Evolutionary conservation across 2,888 invertebrate species (phyloP), one percentile per base, ranked within the genome.

Genomic region (Keiferia lycopersicella): DNA sequence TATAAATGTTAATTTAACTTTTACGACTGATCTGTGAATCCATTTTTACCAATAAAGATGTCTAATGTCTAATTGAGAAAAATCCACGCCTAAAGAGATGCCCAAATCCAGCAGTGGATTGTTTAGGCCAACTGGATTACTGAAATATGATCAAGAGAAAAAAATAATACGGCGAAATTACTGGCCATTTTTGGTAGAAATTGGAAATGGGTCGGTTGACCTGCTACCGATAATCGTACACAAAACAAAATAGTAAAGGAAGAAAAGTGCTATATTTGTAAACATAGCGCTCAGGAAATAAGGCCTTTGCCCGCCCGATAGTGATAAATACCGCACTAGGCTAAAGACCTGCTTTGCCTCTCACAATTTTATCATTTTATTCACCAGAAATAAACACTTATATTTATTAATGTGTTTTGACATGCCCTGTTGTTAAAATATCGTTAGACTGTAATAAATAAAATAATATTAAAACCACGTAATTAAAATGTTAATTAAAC

Each of bases 401-500:
- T 8, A 11, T 45, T n/a, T 11, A 45, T 45, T 45, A 45, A 45
- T 45, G 45, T 45, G n/a, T 45, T 41, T 45, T 45, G n/a, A 0
- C 22, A 11, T 22, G 12, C 3, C 26, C 14, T 11, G 10, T 22
- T 20, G 10, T 22, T 22, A 53, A 34, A 16, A 16, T 34, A 34
- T 56, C 56, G 16, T 8, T 26, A 34, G 26, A 56, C 30, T 56
- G 12, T 34, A 26, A 56, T 34, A 10, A 56, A 56, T 56, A 34
- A 56, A n/a, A 34, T 34, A 34, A 6, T 10, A 56, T 16, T 22
- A 22, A n/a, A 34, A n/a, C 0, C 12, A 45, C 45, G 20, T 20
- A 60, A 60, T 26, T 0, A 10, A 41, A 45, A 60, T 45, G 26
- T 14, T 41, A 60, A 45, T 48, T 39, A 60, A 26, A 22, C 45